phyloP scores from a whole-genome alignment of 2,797 vertebrate genomes.

The Prionace glauca region DNA sequence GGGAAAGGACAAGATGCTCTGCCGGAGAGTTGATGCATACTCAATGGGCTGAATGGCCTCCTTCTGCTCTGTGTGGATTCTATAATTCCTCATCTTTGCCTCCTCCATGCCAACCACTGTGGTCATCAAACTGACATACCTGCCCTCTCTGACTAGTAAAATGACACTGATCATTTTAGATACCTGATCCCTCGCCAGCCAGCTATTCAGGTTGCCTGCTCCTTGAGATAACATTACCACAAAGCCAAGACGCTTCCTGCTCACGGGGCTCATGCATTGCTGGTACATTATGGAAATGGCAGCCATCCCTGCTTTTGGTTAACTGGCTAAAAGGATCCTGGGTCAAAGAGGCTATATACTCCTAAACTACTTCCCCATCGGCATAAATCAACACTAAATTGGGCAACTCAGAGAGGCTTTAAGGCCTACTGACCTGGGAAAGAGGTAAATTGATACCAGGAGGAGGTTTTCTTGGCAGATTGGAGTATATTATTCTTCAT shows the following conservation, averaged over 20 bases:
- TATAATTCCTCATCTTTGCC: not conserved
- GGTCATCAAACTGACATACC: not conserved
- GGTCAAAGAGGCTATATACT: not conserved
- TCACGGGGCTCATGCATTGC: not conserved
- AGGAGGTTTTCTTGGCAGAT: not conserved
- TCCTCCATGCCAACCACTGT: not conserved
- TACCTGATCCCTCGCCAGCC: not conserved
- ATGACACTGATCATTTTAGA: not conserved
- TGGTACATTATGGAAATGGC: not conserved
- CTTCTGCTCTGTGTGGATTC: too few species aligned
- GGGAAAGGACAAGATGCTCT: too few species aligned
- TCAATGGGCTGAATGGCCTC: too few species aligned
- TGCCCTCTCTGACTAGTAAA: not conserved
- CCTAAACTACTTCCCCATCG: not conserved
- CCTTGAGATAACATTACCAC: not conserved
- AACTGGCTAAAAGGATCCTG: not conserved
- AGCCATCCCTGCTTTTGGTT: not conserved
- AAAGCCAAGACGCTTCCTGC: not conserved
- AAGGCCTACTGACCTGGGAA: not conserved
- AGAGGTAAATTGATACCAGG: not conserved
- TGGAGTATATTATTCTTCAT: not conserved
- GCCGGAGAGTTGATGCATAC: too few species aligned
- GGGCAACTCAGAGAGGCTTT: not conserved
- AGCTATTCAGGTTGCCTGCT: not conserved
- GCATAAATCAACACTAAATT: not conserved